phyloP scores from a whole-genome alignment of 2,888 invertebrate species.

The Galerucella pusilla region DNA sequence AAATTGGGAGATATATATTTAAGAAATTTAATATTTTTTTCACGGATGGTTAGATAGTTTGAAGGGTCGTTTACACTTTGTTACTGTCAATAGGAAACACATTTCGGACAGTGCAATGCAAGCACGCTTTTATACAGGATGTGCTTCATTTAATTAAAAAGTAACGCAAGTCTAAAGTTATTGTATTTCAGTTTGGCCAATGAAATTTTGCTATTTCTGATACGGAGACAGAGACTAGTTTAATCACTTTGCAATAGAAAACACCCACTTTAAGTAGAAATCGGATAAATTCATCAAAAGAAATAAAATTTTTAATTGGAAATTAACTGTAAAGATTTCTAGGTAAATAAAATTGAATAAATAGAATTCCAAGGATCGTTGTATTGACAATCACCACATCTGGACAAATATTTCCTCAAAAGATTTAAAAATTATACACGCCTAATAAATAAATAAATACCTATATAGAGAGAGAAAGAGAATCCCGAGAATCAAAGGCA shows the following conservation, averaged over 20 bases:
- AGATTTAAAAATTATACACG: slow-evolving; percentile 10
- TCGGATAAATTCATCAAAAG: no score
- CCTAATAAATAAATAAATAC: slow-evolving; percentile 11
- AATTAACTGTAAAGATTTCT: slow-evolving; percentile 25
- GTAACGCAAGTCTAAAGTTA: no score
- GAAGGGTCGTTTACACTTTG: slow-evolving; percentile 25
- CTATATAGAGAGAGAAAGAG: neutral
- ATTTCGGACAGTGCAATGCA: slow-evolving; percentile 16
- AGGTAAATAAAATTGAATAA: slow-evolving; percentile 9
- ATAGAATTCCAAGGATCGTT: neutral
- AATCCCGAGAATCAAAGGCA: neutral
- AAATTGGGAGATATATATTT: slow-evolving; percentile 22
- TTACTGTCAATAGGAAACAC: slow-evolving; percentile 27
- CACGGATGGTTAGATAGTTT: slow-evolving; percentile 10
- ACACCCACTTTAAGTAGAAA: no score
- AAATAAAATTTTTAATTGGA: neutral
- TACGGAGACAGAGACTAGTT: no score
- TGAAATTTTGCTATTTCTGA: no score
- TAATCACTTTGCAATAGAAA: no score
- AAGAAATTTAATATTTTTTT: slow-evolving; percentile 29
- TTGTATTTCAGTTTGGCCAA: no score
- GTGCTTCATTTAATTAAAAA: neutral
- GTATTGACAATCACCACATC: slow-evolving; percentile 4
- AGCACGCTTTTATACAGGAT: slow-evolving; percentile 3
- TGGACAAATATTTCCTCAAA: slow-evolving; percentile 14